Conservation (phyloP, 2,113 vertebrate species). For the Tauraco erythrolophus region DNA sequence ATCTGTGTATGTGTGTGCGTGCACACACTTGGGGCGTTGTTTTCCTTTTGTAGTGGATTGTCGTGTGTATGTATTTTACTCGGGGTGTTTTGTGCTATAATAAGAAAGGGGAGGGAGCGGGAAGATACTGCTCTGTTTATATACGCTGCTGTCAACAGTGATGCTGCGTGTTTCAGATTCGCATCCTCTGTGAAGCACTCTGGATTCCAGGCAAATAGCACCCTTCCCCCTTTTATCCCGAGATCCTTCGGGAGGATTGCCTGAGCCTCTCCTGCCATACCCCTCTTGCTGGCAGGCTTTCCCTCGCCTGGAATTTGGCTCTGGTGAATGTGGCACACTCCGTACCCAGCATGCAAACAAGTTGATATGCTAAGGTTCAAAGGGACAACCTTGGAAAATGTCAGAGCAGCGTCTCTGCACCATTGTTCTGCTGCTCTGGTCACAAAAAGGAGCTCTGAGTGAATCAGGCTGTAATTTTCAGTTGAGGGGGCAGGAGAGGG, state of each 20-base stretch:
- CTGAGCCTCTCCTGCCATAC: background rate
- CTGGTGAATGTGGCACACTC: background rate
- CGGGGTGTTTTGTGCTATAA: constrained; percentile 52
- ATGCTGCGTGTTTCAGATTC: background rate
- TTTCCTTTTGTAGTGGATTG: constrained; percentile 39
- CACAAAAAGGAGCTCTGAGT: background rate
- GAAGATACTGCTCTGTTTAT: constrained; percentile 45
- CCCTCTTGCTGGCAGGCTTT: background rate
- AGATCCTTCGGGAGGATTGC: background rate
- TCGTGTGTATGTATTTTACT: constrained; percentile 48
- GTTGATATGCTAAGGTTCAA: background rate
- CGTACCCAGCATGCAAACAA: background rate
- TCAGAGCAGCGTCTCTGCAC: background rate
- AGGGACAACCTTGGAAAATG: constrained; percentile 16
- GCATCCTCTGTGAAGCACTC: background rate
- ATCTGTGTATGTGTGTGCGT: background rate
- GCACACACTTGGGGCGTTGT: constrained; percentile 40
- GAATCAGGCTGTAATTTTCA: background rate
- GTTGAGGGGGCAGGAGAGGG: background rate
- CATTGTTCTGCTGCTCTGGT: background rate
- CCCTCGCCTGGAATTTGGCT: background rate
- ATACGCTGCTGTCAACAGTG: background rate
- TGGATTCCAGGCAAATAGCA: background rate
- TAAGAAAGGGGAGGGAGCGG: constrained; percentile 27
- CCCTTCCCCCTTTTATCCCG: background rate